Base-by-base conservation (phyloP, 2,797 vertebrate genomes). In the Nannoperca obscura region DNA sequence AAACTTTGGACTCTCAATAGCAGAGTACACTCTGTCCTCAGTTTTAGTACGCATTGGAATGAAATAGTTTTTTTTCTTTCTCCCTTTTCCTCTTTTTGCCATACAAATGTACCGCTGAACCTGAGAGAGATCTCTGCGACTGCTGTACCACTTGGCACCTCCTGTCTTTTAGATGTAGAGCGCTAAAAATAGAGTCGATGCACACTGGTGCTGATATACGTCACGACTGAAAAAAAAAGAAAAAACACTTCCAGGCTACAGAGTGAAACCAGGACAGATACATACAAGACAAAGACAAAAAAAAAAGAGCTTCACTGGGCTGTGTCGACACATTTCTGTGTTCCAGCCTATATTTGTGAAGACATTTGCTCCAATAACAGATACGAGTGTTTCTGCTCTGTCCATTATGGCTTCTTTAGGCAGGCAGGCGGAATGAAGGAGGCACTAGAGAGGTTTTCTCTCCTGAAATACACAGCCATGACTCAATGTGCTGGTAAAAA, bases 101-200 rank as follows among this genome's bases (percentile, higher is more conserved):
- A 52, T n/a, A 54, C 6, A 44, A 4, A 15, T 3, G 9, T 19
- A 1, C 11, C 54, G 36, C 49, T 38, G 0, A 11, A 19, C 44
- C 49, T 44, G 32, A 38, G 10, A 50, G 34, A 63, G 19, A 63
- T 17, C 70, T 72, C 59, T 64, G 68, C 20, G 44, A 55, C 0
- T 11, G 52, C 73, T 71, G 70, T 24, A 12, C 53, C 69, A 70
- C 66, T 80, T 68, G 58, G 68, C 71, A 66, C 49, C 55, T 82
- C 73, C 73, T 44, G 50, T 59, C 73, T 71, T 46, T 65, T 12
- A 80, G 55, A 86, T 75, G 65, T 50, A 13, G 50, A 7, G 50
- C 22, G 73, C 78, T 90, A 89, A 88, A 91, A 90, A 87, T 90
- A 89, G 70, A 44, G 24, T 12, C 15, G 19, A 49, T 34, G 67